Base-by-base conservation (phyloP, 2,888 invertebrate genomes). In the Drosophila phalerata region DNA sequence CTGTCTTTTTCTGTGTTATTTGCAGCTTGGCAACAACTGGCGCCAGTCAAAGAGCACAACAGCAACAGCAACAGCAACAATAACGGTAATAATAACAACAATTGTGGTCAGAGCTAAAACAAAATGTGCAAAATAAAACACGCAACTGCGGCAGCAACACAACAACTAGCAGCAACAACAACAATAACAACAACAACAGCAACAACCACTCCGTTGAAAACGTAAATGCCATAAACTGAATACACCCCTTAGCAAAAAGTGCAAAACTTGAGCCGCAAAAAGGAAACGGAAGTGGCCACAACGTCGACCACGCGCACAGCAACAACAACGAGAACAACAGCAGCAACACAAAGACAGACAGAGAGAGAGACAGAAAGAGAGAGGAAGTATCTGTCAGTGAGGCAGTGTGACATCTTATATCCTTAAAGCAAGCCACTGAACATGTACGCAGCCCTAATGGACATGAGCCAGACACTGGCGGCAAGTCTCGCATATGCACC, bases 41-140 rank as follows among this genome's bases (percentile, higher is more conserved):
- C 69, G 58, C 55, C 74, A 62, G 63, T 38, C 56, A 62, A 47
- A 71, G 60, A 45, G 55, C 55, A 43, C 28, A 30, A 11, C 28
- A 66, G 42, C 62, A 42, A n/a, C 42, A 61, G 30, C 38, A 60
- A 53, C 61, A 42, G 11, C 40, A 62, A 34, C 42, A 60, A 51
- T 40, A 51, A 34, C 42, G 57, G 48, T 40, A 51, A 56, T 19
- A 60, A 47, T 32, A 72, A 55, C 70, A 77, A 32, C 51, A 60
- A 62, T 55, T 71, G 82, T 73, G 85, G 82, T 75, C 58, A 52
- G n/a, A 69, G 66, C 79, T 45, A 58, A 64, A 69, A 74, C 73
- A 86, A 84, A 77, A 85, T 85, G 88, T 77, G 72, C 68, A 73
- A 73, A 84, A 88, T 81, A 86, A 88, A 85, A 75, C 77, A 74